phyloP scores from a whole-genome alignment of 2,888 invertebrate species.

The Drosophila putrida region DNA sequence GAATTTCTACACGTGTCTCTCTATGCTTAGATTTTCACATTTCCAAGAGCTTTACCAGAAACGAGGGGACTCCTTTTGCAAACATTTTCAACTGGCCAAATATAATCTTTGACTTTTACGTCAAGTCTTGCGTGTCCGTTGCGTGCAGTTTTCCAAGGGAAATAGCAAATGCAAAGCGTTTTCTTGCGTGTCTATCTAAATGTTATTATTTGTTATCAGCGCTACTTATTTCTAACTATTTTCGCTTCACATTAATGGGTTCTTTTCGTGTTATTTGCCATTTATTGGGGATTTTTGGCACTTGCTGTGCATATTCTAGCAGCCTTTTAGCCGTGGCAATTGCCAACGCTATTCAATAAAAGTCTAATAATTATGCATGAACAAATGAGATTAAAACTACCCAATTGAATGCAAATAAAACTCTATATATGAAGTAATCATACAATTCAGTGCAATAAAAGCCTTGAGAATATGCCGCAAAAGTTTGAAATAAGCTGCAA shows the following conservation, averaged over 20 bases:
- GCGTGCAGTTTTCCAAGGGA: conserved; percentile 47
- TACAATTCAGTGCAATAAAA: background rate
- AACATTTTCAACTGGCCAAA: conserved; percentile 41
- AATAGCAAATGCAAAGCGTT: conserved; percentile 67
- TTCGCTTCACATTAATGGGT: conserved; percentile 63
- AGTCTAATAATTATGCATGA: conserved; percentile 6
- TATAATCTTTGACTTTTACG: conserved; percentile 60
- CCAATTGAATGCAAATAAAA: conserved; percentile 45
- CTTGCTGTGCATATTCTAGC: conserved; percentile 61
- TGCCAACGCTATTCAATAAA: conserved; percentile 26
- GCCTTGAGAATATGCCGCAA: background rate
- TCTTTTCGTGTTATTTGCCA: conserved; percentile 63
- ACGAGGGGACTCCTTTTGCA: background rate
- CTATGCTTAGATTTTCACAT: conserved; percentile 8
- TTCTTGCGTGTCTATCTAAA: conserved; percentile 73
- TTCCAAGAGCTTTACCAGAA: background rate
- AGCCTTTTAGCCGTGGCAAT: conserved; percentile 33
- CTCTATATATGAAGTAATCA: conserved; percentile 3
- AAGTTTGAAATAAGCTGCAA: background rate
- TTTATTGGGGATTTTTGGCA: conserved; percentile 52
- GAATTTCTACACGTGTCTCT: conserved; percentile 14
- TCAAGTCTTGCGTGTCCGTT: conserved; percentile 46
- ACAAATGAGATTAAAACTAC: conserved; percentile 59
- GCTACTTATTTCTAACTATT: conserved; percentile 42
- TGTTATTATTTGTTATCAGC: conserved; percentile 74